Conservation (phyloP, 2,797 vertebrate genomes). For the Tauraco hartlaubi region DNA sequence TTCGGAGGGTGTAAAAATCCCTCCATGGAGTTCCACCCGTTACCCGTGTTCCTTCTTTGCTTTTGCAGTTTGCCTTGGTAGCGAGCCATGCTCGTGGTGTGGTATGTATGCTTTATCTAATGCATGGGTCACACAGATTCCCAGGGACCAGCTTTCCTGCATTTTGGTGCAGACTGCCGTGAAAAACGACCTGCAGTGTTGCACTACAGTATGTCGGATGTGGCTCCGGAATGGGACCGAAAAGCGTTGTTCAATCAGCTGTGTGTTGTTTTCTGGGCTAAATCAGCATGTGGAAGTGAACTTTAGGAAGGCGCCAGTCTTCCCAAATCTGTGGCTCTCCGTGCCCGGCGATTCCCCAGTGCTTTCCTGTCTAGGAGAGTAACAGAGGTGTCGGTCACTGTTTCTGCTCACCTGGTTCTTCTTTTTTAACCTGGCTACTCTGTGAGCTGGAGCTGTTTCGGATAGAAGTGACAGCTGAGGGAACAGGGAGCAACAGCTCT, state of each 20-base stretch:
- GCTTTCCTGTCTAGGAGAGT: fast-evolving
- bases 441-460: not conserved
- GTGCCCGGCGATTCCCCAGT: fast-evolving
- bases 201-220: fast-evolving
- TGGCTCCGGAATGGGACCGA: not conserved
- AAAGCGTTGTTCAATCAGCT: not conserved
- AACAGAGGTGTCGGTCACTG: not conserved
- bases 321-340: not conserved
- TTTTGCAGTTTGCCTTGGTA: not conserved
- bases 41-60: fast-evolving
- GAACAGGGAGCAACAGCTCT: not conserved
- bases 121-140: not conserved
- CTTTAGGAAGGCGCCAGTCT: not conserved
- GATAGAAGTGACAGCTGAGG: not conserved
- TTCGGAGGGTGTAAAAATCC: not conserved
- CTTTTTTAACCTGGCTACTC: not conserved
- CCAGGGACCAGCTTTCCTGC: not conserved
- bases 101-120: not conserved
- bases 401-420: not conserved
- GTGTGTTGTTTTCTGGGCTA: not conserved
- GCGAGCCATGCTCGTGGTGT: too few relatives aligned
- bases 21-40: fast-evolving
- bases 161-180: not conserved
- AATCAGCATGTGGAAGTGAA: not conserved
- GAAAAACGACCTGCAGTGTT: not conserved